Evolutionary conservation across 2,113 vertebrate species (phyloP).

Genomic region (human (Homo sapiens)): DNA sequence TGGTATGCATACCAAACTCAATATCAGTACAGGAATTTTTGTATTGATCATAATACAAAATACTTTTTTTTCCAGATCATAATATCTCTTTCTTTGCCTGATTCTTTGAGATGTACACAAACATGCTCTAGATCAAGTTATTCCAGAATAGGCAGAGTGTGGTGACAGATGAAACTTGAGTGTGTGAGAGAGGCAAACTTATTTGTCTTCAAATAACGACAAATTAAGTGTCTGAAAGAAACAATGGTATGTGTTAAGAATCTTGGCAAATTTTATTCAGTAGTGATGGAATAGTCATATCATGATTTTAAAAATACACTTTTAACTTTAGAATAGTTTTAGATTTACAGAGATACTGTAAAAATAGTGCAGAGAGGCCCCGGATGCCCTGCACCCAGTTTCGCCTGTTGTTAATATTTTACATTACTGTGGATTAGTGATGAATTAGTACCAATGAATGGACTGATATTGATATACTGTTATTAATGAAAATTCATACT

Average conservation of each 20-base stretch:
- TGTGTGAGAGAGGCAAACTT: not conserved
- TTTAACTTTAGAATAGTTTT: not conserved
- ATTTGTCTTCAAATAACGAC: not conserved
- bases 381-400: not conserved
- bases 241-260: not conserved
- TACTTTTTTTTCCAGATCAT: not conserved
- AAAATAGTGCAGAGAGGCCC: not conserved
- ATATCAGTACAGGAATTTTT: not conserved
- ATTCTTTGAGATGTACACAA: not conserved
- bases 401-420: not conserved
- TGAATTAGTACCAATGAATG: not conserved
- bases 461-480: not conserved
- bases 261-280: not conserved
- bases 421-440: not conserved
- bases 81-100: not conserved
- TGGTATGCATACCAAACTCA: rapidly evolving
- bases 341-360: not conserved
- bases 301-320: not conserved
- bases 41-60: no score
- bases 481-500: not conserved
- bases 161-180: not conserved
- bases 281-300: not conserved
- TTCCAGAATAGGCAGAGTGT: no score
- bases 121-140: not conserved
- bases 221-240: not conserved